Conservation (phyloP, 2,888 invertebrate genomes). For the Asteroscopus sphinx region DNA sequence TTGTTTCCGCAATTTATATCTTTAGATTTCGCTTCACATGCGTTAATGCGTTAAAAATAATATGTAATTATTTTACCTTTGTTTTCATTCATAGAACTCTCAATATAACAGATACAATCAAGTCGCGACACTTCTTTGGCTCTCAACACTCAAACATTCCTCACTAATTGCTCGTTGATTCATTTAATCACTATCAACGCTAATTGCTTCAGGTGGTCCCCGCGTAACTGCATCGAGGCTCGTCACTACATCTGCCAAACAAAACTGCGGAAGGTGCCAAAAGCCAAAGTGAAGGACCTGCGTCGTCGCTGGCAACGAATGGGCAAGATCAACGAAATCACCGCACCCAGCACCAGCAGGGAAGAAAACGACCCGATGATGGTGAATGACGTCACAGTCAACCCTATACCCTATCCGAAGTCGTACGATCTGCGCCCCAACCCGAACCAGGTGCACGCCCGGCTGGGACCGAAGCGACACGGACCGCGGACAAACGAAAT, state of each 20-base stretch:
- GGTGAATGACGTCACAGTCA: conserved; percentile 77
- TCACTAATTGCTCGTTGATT: background rate
- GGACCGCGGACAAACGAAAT: conserved; percentile 54
- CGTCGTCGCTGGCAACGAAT: conserved; percentile 85
- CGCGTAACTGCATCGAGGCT: conserved; percentile 90
- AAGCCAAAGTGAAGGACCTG: conserved; percentile 83
- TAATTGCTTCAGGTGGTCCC: conserved; percentile 90
- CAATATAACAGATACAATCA: too few species aligned
- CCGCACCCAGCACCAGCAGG: conserved; percentile 78
- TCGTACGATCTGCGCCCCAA: conserved; percentile 78
- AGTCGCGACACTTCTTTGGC: background rate
- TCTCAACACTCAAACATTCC: background rate
- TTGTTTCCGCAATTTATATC: too few species aligned
- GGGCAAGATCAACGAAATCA: conserved; percentile 89
- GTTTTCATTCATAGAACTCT: too few species aligned
- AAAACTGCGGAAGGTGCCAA: conserved; percentile 86
- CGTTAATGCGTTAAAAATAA: too few species aligned
- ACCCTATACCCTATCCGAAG: conserved; percentile 76
- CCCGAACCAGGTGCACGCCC: conserved; percentile 34
- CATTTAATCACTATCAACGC: conserved; percentile 25
- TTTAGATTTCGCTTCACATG: too few species aligned
- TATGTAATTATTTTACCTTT: too few species aligned
- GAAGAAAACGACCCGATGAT: conserved; percentile 77
- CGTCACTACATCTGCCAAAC: conserved; percentile 93
- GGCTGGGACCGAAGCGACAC: conserved; percentile 56